Conservation (phyloP, 35 echinoderm and acorn worm species). For the Apostichopus parvimensis region DNA sequence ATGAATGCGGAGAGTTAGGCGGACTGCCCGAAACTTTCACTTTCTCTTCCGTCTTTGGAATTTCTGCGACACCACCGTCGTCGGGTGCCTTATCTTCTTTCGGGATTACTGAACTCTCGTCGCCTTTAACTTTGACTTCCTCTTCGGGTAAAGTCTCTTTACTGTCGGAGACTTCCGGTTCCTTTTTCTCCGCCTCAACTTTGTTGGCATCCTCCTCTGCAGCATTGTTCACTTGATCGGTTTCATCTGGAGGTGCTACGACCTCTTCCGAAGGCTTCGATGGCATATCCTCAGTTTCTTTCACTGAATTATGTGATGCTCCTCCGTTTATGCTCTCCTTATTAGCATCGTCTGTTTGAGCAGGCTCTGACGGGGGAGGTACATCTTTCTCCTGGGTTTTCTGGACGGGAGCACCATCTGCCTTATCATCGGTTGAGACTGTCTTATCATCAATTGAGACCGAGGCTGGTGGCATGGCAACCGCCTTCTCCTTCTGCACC, state of each 20-base stretch:
- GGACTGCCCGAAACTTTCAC: not conserved
- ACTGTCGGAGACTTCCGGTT: not conserved
- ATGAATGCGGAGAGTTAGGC: not conserved
- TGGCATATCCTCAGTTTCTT: slow-evolving; percentile 5
- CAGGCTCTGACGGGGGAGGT: not conserved
- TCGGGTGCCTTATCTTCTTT: not conserved
- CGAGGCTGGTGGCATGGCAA: not conserved
- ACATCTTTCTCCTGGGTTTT: not conserved
- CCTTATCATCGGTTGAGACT: not conserved
- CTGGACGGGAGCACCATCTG: not conserved
- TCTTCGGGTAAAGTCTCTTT: not conserved
- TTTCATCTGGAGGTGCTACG: slow-evolving; percentile 6
- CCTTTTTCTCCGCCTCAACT: not conserved
- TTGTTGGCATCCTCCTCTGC: not conserved
- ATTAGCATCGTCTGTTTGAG: not conserved
- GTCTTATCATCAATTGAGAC: not conserved
- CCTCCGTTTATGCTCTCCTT: not conserved
- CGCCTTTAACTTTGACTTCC: not conserved
- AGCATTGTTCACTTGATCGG: slow-evolving; percentile 11
- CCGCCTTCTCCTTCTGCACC: not conserved
- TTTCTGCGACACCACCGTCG: not conserved
- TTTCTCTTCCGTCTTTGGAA: not conserved
- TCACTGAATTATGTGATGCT: slow-evolving; percentile 13
- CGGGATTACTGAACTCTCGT: not conserved
- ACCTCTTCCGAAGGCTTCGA: not conserved